phyloP scores from a whole-genome alignment of 2,888 invertebrate genomes.

The Netelia fuscicornis region DNA sequence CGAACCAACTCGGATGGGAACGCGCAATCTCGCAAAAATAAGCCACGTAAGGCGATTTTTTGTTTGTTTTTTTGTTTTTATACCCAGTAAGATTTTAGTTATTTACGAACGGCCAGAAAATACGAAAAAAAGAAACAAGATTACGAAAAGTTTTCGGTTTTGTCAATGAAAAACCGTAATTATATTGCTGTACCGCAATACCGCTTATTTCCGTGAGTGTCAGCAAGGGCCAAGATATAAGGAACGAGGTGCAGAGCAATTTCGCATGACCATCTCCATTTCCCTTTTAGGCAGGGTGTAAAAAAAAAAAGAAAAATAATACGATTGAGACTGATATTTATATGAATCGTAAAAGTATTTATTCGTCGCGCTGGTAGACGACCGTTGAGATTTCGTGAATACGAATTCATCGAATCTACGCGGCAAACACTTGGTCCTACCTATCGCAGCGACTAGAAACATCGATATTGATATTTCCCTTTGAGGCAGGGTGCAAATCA shows the following conservation, averaged over 20 bases:
- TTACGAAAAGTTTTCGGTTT: conserved; percentile 47
- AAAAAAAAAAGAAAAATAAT: conserved; percentile 68
- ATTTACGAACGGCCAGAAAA: conserved; percentile 48
- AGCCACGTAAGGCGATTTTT: conserved; percentile 22
- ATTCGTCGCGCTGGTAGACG: conserved; percentile 73
- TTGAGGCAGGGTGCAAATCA: conserved; percentile 80
- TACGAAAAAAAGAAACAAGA: conserved; percentile 19
- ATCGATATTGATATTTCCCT: conserved; percentile 76
- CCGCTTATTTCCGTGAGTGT: conserved; percentile 37
- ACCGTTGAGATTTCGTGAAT: neutral
- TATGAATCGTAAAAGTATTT: conserved; percentile 78
- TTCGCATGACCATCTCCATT: conserved; percentile 80
- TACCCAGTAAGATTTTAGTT: conserved; percentile 39
- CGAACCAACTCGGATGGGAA: neutral
- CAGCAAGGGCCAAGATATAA: conserved; percentile 71
- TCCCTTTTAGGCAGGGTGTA: conserved; percentile 82
- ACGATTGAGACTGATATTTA: conserved; percentile 82
- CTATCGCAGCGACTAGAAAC: conserved; percentile 72
- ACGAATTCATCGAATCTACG: conserved; percentile 11
- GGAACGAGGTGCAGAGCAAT: conserved; percentile 77
- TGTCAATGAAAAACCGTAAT: conserved; percentile 31
- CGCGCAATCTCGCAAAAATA: conserved; percentile 6
- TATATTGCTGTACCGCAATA: conserved; percentile 34
- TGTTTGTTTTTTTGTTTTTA: neutral
- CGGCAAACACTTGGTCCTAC: conserved; percentile 41